Percentiles rank a stretch among this genome's conserved stretches.
phyloP scores from a whole-genome alignment of 2,113 vertebrate genomes.

The Brachypodius melanocephalos region DNA sequence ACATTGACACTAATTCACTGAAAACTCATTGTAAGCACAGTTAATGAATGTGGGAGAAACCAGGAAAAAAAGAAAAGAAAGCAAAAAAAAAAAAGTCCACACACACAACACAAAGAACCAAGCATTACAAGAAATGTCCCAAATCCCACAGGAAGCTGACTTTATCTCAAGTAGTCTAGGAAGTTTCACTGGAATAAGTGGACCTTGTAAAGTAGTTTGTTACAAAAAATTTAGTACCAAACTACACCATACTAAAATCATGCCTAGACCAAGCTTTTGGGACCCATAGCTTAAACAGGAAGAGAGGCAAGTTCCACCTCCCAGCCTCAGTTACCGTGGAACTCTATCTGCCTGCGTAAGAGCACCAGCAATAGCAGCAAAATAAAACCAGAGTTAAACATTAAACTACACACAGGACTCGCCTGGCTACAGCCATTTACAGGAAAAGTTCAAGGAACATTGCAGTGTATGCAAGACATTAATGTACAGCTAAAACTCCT shows the following conservation, averaged over 20 bases:
- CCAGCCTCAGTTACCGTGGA: neutral
- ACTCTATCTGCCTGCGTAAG: accelerated
- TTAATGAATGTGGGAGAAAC: neutral
- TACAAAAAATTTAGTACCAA: neutral
- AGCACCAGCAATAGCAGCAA: neutral
- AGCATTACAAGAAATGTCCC: neutral
- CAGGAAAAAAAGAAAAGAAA: neutral
- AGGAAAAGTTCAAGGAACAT: neutral
- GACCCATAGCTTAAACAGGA: neutral
- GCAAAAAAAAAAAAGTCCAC: no score
- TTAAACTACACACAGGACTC: neutral
- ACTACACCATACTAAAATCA: neutral
- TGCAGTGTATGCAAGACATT: neutral
- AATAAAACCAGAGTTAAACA: neutral
- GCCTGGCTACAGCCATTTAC: neutral
- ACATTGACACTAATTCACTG: neutral
- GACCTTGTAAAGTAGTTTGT: neutral
- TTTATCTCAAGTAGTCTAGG: neutral
- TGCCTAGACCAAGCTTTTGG: neutral
- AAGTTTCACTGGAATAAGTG: neutral
- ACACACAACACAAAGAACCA: neutral
- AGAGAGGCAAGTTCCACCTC: neutral
- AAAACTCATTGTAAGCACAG: neutral
- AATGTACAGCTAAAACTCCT: neutral
- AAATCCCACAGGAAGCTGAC: neutral